phyloP scores from a whole-genome alignment of 2,797 vertebrate species.

The Clamator glandarius region DNA sequence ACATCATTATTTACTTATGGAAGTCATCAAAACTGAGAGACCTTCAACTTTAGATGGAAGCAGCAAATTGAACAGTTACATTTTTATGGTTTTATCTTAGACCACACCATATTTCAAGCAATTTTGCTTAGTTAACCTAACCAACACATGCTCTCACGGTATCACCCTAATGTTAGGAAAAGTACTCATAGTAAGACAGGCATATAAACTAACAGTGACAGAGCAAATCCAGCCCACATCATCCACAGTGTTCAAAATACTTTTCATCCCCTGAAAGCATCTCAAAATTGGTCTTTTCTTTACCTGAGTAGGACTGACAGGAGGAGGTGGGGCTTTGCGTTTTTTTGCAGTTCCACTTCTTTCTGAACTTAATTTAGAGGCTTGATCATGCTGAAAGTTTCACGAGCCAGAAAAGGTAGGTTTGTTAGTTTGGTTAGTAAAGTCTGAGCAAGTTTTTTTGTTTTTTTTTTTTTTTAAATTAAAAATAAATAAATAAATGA shows the following conservation, averaged over 20 bases:
- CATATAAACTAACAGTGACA: not conserved
- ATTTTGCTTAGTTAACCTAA: not conserved
- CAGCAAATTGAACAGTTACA: not conserved
- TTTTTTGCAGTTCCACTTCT: constrained; percentile 99
- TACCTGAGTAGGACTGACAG: constrained; percentile 97
- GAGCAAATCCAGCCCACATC: constrained; percentile 2
- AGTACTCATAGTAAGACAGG: not conserved
- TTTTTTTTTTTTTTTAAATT: too few relatives aligned
- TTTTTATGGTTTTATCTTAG: not conserved
- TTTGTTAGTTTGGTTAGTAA: constrained; percentile 87
- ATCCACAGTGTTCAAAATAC: not conserved
- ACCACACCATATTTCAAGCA: not conserved
- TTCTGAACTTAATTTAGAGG: constrained; percentile 95
- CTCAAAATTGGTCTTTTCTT: constrained; percentile 73
- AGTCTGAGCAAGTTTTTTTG: constrained; percentile 72
- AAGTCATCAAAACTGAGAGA: not conserved
- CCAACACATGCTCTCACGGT: not conserved
- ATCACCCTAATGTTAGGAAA: not conserved
- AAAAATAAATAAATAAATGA: not conserved
- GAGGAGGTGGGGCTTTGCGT: constrained; percentile 99
- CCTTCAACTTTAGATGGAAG: not conserved
- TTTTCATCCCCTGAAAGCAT: constrained; percentile 18
- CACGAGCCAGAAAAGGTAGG: constrained; percentile 83
- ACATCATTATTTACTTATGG: not conserved
- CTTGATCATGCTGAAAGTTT: constrained; percentile 94